Percentiles rank a stretch among this genome's conserved stretches.
These are phyloP conservation scores for Mythimna ferrago DNA, from an alignment of 2,888 invertebrate species.

Conservation along the genomic window DNA sequence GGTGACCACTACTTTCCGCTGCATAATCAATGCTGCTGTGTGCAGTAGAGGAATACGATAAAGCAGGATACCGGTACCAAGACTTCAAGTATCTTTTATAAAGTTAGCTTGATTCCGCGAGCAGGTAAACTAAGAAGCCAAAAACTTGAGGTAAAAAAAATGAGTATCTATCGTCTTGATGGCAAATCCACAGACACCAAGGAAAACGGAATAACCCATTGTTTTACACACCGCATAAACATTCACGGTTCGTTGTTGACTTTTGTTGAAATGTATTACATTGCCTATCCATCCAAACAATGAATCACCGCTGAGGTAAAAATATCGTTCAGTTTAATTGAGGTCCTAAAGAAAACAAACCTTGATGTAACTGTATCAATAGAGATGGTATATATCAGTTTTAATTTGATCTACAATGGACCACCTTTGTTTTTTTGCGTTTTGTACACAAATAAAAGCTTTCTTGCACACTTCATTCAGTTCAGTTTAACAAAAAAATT, in stretches of 20 bases:
- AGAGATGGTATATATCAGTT: constrained; percentile 18
- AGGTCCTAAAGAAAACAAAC: constrained; percentile 50
- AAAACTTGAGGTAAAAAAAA: constrained; percentile 6
- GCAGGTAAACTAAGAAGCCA: neutral
- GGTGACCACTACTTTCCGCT: too few species aligned
- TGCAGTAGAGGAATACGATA: neutral
- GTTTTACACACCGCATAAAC: constrained; percentile 66
- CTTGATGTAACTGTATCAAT: constrained; percentile 42
- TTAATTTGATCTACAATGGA: constrained; percentile 24
- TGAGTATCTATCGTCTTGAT: constrained; percentile 16
- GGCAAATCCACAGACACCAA: constrained; percentile 44
- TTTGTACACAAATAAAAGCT: neutral
- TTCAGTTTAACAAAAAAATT: neutral
- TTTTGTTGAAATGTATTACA: constrained; percentile 73
- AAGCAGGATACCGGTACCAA: neutral
- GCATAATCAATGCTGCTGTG: neutral
- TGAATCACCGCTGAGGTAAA: constrained; percentile 67
- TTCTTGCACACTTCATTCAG: neutral
- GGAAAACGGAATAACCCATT: constrained; percentile 55
- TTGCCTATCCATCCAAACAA: constrained; percentile 70
- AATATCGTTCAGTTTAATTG: constrained; percentile 45
- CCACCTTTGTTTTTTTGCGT: constrained; percentile 1
- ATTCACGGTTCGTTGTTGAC: constrained; percentile 69
- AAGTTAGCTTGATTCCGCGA: neutral
- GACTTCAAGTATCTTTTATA: neutral